phyloP scores from a whole-genome alignment of 2,888 invertebrate genomes.

The Agonopterix subpropinquella region DNA sequence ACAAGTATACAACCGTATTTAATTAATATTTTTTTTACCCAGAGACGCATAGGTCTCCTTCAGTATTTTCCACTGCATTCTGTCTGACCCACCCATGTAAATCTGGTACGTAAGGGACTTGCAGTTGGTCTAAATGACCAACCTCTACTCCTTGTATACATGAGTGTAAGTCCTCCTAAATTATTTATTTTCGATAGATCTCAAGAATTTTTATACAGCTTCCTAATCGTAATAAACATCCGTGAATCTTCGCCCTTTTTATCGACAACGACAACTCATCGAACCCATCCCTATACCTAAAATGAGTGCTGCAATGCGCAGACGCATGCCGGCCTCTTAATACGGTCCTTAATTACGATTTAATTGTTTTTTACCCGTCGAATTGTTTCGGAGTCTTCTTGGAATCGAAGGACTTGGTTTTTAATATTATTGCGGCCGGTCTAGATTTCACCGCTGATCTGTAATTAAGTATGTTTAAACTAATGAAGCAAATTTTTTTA shows the following conservation, averaged over 20 bases:
- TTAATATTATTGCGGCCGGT: constrained; percentile 24
- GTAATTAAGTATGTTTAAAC: constrained; percentile 17
- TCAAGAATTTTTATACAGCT: too few species aligned
- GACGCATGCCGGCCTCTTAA: constrained; percentile 59
- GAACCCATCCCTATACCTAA: constrained; percentile 15
- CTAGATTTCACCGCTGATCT: constrained; percentile 31
- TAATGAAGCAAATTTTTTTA: neutral
- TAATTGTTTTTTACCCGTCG: constrained; percentile 67
- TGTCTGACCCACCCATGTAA: too few species aligned
- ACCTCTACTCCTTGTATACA: too few species aligned
- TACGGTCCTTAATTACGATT: constrained; percentile 69
- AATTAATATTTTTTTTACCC: too few species aligned
- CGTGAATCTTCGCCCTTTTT: neutral
- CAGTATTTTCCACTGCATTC: too few species aligned
- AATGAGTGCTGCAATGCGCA: constrained; percentile 46
- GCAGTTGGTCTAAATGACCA: too few species aligned
- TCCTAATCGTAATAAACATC: too few species aligned
- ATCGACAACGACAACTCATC: constrained; percentile 1
- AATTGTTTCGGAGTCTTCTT: constrained; percentile 51
- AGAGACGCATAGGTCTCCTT: too few species aligned
- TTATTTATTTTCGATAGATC: too few species aligned
- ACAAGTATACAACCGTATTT: too few species aligned
- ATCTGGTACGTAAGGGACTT: too few species aligned
- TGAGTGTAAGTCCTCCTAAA: too few species aligned
- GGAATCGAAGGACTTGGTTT: constrained; percentile 39